These are phyloP conservation scores for Bombus cullumanus DNA, from an alignment of 1,140 invertebrate genomes.

Conservation along the genomic window DNA sequence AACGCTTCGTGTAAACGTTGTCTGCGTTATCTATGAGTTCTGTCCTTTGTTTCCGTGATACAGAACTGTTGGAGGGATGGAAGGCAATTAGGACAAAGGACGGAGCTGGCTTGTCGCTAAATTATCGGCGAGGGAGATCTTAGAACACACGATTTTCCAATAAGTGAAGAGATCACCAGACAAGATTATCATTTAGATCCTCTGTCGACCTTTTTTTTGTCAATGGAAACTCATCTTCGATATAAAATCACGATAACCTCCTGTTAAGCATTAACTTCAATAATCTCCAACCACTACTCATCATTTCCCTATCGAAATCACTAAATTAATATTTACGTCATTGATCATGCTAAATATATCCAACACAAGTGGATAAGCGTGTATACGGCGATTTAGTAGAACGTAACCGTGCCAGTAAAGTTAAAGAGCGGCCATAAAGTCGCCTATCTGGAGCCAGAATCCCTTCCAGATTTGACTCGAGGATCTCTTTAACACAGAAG, in stretches of 20 bases:
- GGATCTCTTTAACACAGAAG: constrained; percentile 19
- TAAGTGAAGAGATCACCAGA: neutral
- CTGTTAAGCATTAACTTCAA: neutral
- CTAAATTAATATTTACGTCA: constrained; percentile 34
- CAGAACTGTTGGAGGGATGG: neutral
- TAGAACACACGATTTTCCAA: neutral
- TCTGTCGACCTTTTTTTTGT: neutral
- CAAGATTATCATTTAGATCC: neutral
- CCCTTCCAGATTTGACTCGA: constrained; percentile 32
- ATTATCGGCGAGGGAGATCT: constrained; percentile 30
- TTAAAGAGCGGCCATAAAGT: constrained; percentile 13
- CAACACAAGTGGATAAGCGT: constrained; percentile 5
- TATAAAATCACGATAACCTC: neutral
- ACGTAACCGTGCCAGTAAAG: constrained; percentile 14
- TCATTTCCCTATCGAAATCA: neutral
- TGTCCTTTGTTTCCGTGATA: neutral
- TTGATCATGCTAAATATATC: constrained; percentile 16
- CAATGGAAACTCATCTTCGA: neutral
- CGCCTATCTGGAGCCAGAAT: constrained; percentile 19
- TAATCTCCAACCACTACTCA: too few relatives aligned
- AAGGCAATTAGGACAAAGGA: constrained; percentile 24
- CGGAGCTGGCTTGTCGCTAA: constrained; percentile 12
- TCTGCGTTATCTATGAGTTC: neutral
- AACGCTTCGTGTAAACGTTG: neutral
- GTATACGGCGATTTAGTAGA: constrained; percentile 5